Conservation (phyloP, 2,113 vertebrate species). For the Euleptes europaea region DNA sequence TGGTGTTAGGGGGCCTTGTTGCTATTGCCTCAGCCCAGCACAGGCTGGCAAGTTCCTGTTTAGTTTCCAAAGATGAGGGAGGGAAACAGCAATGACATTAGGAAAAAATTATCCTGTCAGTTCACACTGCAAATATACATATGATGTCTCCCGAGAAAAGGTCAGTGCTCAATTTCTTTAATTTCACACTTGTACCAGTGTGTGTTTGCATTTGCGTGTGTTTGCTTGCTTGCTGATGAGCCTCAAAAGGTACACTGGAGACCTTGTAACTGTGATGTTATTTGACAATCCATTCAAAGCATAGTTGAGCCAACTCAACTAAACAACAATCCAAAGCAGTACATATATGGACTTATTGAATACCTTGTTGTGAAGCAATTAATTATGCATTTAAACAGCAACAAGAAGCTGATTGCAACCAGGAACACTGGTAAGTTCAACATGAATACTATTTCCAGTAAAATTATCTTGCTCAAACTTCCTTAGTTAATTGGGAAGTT, state of each 20-base stretch:
- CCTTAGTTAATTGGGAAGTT: no score
- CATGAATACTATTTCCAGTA: neutral
- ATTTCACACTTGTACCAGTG: conserved; percentile 33
- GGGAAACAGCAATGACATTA: conserved; percentile 12
- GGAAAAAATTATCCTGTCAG: conserved; percentile 28
- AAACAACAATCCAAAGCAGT: conserved; percentile 52
- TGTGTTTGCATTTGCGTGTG: neutral
- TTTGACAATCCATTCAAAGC: conserved; percentile 55
- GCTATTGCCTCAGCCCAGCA: conserved; percentile 11
- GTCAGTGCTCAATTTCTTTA: conserved; percentile 34
- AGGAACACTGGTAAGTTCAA: neutral
- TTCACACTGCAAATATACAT: conserved; percentile 23
- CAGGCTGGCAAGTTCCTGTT: conserved; percentile 31
- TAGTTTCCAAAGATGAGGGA: neutral
- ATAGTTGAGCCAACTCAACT: conserved; percentile 44
- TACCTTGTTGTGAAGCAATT: conserved; percentile 45
- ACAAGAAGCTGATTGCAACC: conserved; percentile 8
- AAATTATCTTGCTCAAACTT: no score
- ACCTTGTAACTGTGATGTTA: conserved; percentile 40
- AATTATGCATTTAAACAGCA: conserved; percentile 52
- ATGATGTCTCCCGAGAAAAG: conserved; percentile 24
- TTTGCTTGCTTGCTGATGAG: conserved; percentile 39
- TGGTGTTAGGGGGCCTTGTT: conserved; percentile 5
- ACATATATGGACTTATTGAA: conserved; percentile 33
- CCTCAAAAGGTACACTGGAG: conserved; percentile 41